Evolutionary conservation across 2,888 invertebrate species (phyloP).

Genomic region (Tetranychus truncatus): DNA sequence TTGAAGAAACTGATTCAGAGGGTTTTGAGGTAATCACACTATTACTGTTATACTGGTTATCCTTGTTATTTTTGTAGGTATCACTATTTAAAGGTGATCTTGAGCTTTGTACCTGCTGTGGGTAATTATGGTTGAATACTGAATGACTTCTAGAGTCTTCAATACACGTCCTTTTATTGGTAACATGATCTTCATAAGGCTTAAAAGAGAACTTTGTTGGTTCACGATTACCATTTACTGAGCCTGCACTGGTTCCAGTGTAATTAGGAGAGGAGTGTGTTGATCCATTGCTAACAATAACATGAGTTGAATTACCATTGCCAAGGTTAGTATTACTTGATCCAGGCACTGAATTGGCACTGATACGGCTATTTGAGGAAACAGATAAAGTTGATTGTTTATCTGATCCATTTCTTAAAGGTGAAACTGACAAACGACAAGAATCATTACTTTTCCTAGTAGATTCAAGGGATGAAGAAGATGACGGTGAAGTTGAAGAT

Average conservation of each 20-base stretch:
- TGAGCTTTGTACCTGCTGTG: background rate
- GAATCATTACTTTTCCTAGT: background rate
- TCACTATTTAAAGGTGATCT: background rate
- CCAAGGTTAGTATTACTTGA: background rate
- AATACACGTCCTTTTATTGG: background rate
- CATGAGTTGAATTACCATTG: background rate
- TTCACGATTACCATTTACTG: background rate
- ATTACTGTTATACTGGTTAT: background rate
- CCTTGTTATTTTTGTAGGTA: background rate
- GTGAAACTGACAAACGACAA: background rate
- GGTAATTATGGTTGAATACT: too few species aligned
- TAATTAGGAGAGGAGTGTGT: background rate
- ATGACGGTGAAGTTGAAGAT: background rate
- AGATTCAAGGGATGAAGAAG: background rate
- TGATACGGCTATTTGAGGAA: background rate
- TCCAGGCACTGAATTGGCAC: background rate
- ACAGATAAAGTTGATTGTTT: background rate
- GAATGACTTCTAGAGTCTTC: background rate
- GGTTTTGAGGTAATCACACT: background rate
- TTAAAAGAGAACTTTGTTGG: background rate
- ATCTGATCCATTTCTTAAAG: background rate
- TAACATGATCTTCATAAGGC: constrained; percentile 4
- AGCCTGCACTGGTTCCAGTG: background rate
- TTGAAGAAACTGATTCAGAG: background rate
- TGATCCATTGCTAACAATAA: background rate